Evolutionary conservation across 2,797 vertebrate genomes (phyloP), one percentile per base, ranked within the genome.

Genomic region (Pseudochirops cupreus): DNA sequence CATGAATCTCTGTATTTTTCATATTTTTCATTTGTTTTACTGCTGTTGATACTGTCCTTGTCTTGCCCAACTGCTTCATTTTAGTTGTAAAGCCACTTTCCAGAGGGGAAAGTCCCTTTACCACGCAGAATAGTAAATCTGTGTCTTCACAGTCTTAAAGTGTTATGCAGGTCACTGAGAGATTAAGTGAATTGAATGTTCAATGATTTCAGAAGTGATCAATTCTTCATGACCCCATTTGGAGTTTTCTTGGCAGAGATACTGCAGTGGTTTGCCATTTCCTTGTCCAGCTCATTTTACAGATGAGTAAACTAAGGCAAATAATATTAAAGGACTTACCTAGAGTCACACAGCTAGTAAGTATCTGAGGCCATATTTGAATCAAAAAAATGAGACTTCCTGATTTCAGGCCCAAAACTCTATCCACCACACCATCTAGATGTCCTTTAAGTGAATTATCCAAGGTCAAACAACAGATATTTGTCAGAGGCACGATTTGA

Each of bases 61-160:
- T 93, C 93, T 58, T 91, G 67, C 52, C 93, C 67, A n/a, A 13
- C 95, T 67, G 62, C 92, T 93, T 57, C 57, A 18, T 58, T 31
- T 29, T 94, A 24, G 59, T 92, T 95, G 94, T 94, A 96, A 91
- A 96, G 18, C 53, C 33, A 92, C 16, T 94, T 94, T 94, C 21
- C 53, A 93, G 91, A 92, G 94, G 1, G 31, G 52, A 96, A 46
- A 95, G 55, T 92, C 33, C 55, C 31, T 91, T 92, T 67, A 67
- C 5, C 11, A 18, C 39, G 1, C 16, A 74, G 58, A 31, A 62
- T 62, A 62, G 59, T 67, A 67, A n/a, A 5, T 67, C 13, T 67
- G 59, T 31, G 16, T n/a, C 59, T n/a, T 14, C 33, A 67, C 31
- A n/a, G 59, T 67, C 59, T 67, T 67, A 33, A 5, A 82, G n/a